Percentiles rank a stretch among this genome's conserved stretches.
These are phyloP conservation scores for Zaprionus davidi DNA, from an alignment of 1,140 invertebrate genomes.

Conservation along the genomic window DNA sequence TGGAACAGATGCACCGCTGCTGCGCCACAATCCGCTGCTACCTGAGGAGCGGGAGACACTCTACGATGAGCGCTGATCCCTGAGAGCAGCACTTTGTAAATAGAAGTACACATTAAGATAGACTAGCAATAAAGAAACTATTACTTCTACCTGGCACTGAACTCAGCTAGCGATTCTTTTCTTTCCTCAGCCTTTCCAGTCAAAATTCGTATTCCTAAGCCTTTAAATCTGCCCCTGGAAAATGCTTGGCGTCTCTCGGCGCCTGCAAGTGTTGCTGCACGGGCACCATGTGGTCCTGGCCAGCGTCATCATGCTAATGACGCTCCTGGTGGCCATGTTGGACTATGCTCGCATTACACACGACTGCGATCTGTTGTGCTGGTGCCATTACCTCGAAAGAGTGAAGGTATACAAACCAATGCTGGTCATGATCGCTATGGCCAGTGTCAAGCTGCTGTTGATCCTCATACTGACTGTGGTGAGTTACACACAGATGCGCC, in stretches of 20 bases:
- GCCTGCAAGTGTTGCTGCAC: constrained; percentile 8
- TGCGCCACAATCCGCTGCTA: constrained; percentile 18
- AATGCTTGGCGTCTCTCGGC: constrained; percentile 21
- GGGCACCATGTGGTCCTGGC: constrained; percentile 30
- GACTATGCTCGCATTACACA: constrained; percentile 26
- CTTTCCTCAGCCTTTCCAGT: constrained; percentile 6
- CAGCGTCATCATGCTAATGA: neutral
- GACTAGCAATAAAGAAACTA: neutral
- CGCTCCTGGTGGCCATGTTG: constrained; percentile 23
- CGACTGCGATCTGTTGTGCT: constrained; percentile 47
- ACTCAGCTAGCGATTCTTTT: neutral
- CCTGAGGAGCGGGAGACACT: neutral
- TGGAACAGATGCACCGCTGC: neutral
- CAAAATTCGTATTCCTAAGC: constrained; percentile 21
- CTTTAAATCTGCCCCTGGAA: neutral
- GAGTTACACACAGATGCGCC: constrained; percentile 15
- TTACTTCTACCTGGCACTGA: neutral
- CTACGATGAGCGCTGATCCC: neutral
- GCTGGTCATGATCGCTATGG: constrained; percentile 28
- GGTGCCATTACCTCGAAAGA: constrained; percentile 3
- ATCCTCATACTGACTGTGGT: constrained; percentile 37
- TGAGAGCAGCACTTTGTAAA: neutral
- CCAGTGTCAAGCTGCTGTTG: constrained; percentile 28
- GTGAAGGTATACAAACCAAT: constrained; percentile 26
- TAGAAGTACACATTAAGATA: neutral